phyloP scores from a whole-genome alignment of 2,888 invertebrate genomes.

The Gonocerus acuteangulatus region DNA sequence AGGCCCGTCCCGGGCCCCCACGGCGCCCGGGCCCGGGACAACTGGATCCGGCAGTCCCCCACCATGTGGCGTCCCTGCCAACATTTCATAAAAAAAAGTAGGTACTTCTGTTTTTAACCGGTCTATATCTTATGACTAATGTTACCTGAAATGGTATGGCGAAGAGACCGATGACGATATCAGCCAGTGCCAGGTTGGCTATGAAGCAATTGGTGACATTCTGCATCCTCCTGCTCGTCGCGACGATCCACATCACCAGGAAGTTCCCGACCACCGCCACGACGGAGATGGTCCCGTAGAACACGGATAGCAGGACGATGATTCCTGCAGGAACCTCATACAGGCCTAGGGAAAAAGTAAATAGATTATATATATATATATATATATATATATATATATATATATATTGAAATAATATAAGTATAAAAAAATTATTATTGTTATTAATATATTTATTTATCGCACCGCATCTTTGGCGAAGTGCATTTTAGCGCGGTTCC shows the following conservation, averaged over 20 bases:
- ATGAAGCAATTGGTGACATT: constrained; percentile 81
- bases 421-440: too few species aligned
- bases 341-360: too few species aligned
- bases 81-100: not conserved
- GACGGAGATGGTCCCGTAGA: constrained; percentile 75
- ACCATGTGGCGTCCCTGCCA: too few species aligned
- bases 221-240: constrained; percentile 68
- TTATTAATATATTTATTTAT: too few species aligned
- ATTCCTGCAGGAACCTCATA: constrained; percentile 68
- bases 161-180: constrained; percentile 77
- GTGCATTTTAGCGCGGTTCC: too few species aligned
- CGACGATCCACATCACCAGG: constrained; percentile 78
- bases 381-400: too few species aligned
- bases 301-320: constrained; percentile 63
- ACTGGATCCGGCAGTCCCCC: not conserved
- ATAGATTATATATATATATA: too few species aligned
- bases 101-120: not conserved
- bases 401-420: too few species aligned
- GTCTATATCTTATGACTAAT: too few species aligned
- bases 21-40: too few species aligned
- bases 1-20: too few species aligned
- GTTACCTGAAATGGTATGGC: constrained; percentile 69
- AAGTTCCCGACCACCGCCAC: constrained; percentile 74
- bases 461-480: too few species aligned
- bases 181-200: constrained; percentile 75